Conservation (phyloP, 2,797 vertebrate species). For the Arnoldichthys spilopterus region DNA sequence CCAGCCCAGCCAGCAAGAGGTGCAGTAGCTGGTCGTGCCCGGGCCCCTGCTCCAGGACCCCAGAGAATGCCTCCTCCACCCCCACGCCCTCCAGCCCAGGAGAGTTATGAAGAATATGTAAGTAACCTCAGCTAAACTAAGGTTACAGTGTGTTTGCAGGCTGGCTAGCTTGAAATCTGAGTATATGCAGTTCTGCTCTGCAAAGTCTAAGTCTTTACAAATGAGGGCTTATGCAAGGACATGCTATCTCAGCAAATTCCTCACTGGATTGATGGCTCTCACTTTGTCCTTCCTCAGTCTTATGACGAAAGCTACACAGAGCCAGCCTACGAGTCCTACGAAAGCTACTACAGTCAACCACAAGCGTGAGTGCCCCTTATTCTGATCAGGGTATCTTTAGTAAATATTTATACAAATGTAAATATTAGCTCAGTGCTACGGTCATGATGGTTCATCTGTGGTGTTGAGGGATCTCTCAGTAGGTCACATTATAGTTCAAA, state of each 20-base stretch:
- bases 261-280: background rate
- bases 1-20: conserved; percentile 84
- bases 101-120: conserved; percentile 94
- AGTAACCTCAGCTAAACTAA: conserved; percentile 60
- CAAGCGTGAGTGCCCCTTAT: conserved; percentile 87
- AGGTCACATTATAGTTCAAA: background rate
- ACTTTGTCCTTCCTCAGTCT: conserved; percentile 74
- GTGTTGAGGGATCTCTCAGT: background rate
- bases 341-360: conserved; percentile 95
- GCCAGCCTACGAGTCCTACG: conserved; percentile 92
- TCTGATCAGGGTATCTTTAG: background rate
- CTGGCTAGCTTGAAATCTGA: background rate
- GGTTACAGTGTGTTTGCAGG: background rate
- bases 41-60: conserved; percentile 82
- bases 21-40: conserved; percentile 79
- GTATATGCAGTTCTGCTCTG: background rate
- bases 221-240: background rate
- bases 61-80: conserved; percentile 86
- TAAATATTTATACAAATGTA: background rate
- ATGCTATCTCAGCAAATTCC: background rate
- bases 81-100: conserved; percentile 81
- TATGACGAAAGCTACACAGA: conserved; percentile 94
- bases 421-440: background rate
- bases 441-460: background rate
- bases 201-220: background rate